These are phyloP conservation scores for Microdon myrmicae DNA, from an alignment of 2,888 invertebrate species.

Conservation along the genomic window DNA sequence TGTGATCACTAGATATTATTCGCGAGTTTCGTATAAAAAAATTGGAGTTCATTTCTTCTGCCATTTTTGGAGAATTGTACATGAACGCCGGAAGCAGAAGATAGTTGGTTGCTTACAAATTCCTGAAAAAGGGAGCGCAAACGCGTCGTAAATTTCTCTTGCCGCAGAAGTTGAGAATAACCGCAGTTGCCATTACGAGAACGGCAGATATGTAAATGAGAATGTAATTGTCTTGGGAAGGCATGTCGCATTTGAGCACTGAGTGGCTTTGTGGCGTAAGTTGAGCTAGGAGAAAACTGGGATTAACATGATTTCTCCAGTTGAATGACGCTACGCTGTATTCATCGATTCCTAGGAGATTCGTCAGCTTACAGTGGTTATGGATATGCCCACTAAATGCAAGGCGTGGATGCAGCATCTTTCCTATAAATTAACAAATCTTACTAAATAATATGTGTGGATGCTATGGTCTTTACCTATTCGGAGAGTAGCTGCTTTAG, in stretches of 20 bases:
- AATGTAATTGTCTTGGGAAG: slow-evolving; percentile 61
- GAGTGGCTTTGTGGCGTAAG: slow-evolving; percentile 79
- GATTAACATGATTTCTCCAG: slow-evolving; percentile 93
- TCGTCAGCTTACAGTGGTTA: slow-evolving; percentile 81
- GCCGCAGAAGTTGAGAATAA: slow-evolving; percentile 16
- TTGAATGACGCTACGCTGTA: slow-evolving; percentile 93
- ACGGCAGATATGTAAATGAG: slow-evolving; percentile 22
- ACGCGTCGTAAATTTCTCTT: too few species aligned
- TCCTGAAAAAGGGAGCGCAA: too few species aligned
- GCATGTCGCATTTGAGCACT: slow-evolving; percentile 83
- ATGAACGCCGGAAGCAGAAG: too few species aligned
- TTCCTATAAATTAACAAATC: slow-evolving; percentile 71
- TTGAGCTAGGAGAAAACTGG: slow-evolving; percentile 85
- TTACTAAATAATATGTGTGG: slow-evolving; percentile 54
- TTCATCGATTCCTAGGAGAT: slow-evolving; percentile 72
- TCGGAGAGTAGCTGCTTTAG: slow-evolving; percentile 81
- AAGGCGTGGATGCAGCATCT: slow-evolving; percentile 77
- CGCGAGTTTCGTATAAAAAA: too few species aligned
- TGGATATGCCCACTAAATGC: slow-evolving; percentile 93
- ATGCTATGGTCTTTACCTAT: slow-evolving; percentile 66
- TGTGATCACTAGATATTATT: too few species aligned
- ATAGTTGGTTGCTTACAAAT: too few species aligned
- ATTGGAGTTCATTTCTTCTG: too few species aligned
- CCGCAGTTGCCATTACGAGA: slow-evolving; percentile 4
- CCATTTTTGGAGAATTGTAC: too few species aligned